phyloP scores from a whole-genome alignment of 2,888 invertebrate genomes.

The Vesta saturnalis region DNA sequence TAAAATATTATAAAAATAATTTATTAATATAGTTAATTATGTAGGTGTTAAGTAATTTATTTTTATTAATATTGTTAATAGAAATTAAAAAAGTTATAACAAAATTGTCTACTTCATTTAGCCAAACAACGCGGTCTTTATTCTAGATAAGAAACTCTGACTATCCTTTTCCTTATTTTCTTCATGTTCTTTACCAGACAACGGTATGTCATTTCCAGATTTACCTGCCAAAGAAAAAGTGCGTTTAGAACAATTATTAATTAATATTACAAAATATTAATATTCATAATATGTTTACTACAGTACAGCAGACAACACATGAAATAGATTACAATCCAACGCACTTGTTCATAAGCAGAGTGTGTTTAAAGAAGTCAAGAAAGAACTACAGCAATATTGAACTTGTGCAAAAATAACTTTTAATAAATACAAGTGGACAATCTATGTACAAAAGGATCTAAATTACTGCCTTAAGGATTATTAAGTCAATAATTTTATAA shows the following conservation, averaged over 20 bases:
- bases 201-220: slow-evolving; percentile 58
- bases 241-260: slow-evolving; percentile 44
- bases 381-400: too few relatives aligned
- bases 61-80: slow-evolving; percentile 30
- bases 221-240: slow-evolving; percentile 63
- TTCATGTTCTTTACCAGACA: slow-evolving; percentile 64
- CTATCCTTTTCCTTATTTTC: slow-evolving; percentile 60
- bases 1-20: slow-evolving; percentile 47
- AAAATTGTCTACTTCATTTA: slow-evolving; percentile 51
- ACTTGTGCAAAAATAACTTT: too few relatives aligned
- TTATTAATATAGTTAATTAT: slow-evolving; percentile 24
- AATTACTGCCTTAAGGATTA: too few relatives aligned
- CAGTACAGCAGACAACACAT: too few relatives aligned
- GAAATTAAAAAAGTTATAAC: slow-evolving; percentile 24
- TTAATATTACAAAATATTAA: too few relatives aligned
- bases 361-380: too few relatives aligned
- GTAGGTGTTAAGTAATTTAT: slow-evolving; percentile 31
- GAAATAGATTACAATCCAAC: slow-evolving; percentile 30
- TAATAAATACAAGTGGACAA: too few relatives aligned
- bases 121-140: slow-evolving; percentile 71
- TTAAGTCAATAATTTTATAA: too few relatives aligned
- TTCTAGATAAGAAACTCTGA: slow-evolving; percentile 66
- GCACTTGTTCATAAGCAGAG: background rate
- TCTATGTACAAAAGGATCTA: too few relatives aligned
- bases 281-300: too few relatives aligned